Conservation (phyloP, 2,113 vertebrate genomes). For the Gallinago paraguaiae region DNA sequence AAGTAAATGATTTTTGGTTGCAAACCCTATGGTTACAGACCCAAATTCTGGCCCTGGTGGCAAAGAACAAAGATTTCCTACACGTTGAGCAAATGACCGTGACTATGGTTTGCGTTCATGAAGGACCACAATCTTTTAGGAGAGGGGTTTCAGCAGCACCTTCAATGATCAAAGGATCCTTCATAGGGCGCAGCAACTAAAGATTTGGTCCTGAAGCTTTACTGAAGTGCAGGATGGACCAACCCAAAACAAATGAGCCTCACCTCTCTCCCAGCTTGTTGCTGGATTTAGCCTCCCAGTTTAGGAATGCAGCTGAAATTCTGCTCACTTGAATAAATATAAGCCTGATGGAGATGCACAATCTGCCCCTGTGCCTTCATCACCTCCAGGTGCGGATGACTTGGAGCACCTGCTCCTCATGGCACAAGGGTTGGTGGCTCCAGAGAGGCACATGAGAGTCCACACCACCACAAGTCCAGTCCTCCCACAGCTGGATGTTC, state of each 20-base stretch:
- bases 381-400: neutral
- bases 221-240: neutral
- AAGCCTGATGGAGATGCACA: rapidly evolving
- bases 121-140: neutral
- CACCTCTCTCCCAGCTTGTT: neutral
- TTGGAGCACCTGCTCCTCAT: neutral
- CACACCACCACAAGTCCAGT: rapidly evolving
- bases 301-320: neutral
- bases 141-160: neutral
- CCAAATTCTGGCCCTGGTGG: neutral
- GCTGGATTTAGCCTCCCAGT: neutral
- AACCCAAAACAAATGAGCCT: neutral
- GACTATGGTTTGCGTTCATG: neutral
- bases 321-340: neutral
- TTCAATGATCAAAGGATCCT: neutral
- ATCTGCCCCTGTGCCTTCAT: neutral
- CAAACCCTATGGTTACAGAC: neutral
- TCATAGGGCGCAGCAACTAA: neutral
- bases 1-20: neutral
- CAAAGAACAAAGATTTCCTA: neutral
- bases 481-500: neutral
- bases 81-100: rapidly evolving
- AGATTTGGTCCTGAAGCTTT: neutral
- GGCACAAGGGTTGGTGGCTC: neutral
- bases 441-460: neutral